Percentiles rank a stretch among this genome's conserved stretches.
Evolutionary conservation across 2,797 vertebrate species (phyloP).

Genomic region (Epinephelus coioides): DNA sequence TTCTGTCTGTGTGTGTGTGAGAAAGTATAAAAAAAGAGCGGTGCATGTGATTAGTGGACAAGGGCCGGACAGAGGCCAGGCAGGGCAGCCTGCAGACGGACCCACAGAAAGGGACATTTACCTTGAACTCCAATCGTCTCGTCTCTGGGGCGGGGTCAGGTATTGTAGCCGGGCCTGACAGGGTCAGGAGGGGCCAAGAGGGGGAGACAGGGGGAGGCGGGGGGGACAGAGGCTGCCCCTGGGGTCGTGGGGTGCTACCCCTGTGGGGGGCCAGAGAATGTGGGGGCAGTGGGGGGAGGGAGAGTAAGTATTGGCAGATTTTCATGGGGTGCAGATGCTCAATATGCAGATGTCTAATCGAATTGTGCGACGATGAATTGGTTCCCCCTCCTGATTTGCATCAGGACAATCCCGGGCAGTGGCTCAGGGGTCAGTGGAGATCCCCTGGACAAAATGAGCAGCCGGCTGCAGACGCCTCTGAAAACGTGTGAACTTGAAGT

Average conservation of each 20-base stretch:
- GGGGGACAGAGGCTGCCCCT: constrained; percentile 71
- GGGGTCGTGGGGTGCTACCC: constrained; percentile 76
- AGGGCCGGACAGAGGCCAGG: constrained; percentile 52
- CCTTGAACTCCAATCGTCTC: constrained; percentile 85
- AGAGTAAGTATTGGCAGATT: constrained; percentile 78
- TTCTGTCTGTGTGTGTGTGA: constrained; percentile 45
- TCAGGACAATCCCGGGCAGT: constrained; percentile 81
- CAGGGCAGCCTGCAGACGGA: constrained; percentile 68
- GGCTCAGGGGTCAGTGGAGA: constrained; percentile 81
- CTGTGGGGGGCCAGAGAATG: constrained; percentile 53
- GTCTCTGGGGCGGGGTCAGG: constrained; percentile 80
- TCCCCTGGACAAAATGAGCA: constrained; percentile 81
- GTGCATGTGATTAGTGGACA: constrained; percentile 75
- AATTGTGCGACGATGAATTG: constrained; percentile 85
- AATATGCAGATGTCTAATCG: constrained; percentile 89
- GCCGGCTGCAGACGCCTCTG: constrained; percentile 80
- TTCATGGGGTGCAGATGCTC: constrained; percentile 87
- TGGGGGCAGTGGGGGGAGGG: constrained; percentile 49
- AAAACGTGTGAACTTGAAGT: constrained; percentile 87
- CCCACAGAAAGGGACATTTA: constrained; percentile 75
- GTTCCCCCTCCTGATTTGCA: constrained; percentile 83
- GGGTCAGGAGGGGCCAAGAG: constrained; percentile 76
- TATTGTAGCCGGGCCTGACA: constrained; percentile 79
- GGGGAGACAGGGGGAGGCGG: constrained; percentile 54
- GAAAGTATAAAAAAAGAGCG: constrained; percentile 69